These are phyloP conservation scores for Drosophila setifemur DNA, from an alignment of 1,140 invertebrate species.

Conservation along the genomic window DNA sequence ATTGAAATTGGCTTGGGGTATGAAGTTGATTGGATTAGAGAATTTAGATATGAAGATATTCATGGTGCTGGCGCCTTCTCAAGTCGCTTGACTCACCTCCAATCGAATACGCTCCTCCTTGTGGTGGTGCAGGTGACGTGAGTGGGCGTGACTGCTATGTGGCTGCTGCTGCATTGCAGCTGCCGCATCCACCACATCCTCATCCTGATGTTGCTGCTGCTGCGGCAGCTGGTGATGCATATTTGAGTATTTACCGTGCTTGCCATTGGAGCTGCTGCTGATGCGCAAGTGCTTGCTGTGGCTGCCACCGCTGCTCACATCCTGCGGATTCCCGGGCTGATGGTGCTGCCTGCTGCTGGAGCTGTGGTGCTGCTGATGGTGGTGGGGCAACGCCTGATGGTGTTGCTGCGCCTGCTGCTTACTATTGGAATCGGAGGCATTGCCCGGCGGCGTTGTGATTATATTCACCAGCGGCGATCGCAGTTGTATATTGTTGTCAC, in stretches of 20 bases:
- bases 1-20: constrained; percentile 28
- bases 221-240: constrained; percentile 49
- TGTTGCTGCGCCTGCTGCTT: constrained; percentile 33
- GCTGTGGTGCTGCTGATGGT: constrained; percentile 17
- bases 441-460: constrained; percentile 73
- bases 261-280: constrained; percentile 60
- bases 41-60: background rate
- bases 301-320: constrained; percentile 53
- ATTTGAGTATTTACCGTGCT: constrained; percentile 69
- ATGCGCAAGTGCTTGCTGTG: constrained; percentile 70
- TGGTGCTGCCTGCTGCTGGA: constrained; percentile 24
- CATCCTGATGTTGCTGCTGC: constrained; percentile 44
- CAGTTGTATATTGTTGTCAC: constrained; percentile 81
- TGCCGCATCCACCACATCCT: constrained; percentile 63
- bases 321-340: constrained; percentile 41
- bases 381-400: constrained; percentile 33
- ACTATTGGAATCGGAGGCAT: constrained; percentile 32
- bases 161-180: constrained; percentile 42
- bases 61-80: too few species aligned
- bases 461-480: constrained; percentile 77
- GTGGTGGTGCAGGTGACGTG: constrained; percentile 68
- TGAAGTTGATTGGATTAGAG: constrained; percentile 30
- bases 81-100: constrained; percentile 68
- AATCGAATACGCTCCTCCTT: constrained; percentile 77
- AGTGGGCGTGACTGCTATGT: constrained; percentile 33